Percentiles rank a stretch among this genome's conserved stretches.
phyloP scores from a whole-genome alignment of 2,113 vertebrate genomes.

The Megaptera novaeangliae region DNA sequence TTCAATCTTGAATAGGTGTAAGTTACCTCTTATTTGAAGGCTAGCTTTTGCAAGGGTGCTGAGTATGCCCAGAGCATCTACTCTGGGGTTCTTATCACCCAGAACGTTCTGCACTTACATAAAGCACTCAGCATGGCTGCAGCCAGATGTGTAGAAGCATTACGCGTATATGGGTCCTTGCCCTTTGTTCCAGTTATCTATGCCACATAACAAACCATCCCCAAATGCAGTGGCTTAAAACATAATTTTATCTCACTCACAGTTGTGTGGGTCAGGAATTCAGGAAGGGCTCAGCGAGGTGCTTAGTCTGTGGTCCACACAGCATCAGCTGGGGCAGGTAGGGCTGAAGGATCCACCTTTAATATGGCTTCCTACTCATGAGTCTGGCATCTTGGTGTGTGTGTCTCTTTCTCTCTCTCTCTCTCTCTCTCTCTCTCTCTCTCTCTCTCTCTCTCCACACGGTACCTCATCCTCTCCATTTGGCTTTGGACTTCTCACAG shows the following conservation, averaged over 20 bases:
- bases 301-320: not conserved
- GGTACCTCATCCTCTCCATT: not conserved
- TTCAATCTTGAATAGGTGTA: not conserved
- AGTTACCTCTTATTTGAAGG: not conserved
- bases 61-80: not conserved
- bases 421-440: too few species aligned
- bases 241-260: not conserved
- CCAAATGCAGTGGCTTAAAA: not conserved
- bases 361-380: not conserved
- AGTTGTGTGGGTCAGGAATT: not conserved
- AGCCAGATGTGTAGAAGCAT: not conserved
- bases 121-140: not conserved
- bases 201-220: not conserved
- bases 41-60: not conserved
- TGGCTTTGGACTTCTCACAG: not conserved
- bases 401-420: not conserved
- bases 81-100: not conserved
- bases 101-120: not conserved
- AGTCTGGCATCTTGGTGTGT: not conserved
- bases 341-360: not conserved
- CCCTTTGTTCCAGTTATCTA: not conserved
- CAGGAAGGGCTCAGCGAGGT: not conserved
- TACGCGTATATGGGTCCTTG: not conserved
- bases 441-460: not conserved
- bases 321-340: not conserved